Percentiles rank a stretch among this genome's conserved stretches.
Conservation (phyloP, 1,140 invertebrate genomes). For the Lamellibrachia luymesi region DNA sequence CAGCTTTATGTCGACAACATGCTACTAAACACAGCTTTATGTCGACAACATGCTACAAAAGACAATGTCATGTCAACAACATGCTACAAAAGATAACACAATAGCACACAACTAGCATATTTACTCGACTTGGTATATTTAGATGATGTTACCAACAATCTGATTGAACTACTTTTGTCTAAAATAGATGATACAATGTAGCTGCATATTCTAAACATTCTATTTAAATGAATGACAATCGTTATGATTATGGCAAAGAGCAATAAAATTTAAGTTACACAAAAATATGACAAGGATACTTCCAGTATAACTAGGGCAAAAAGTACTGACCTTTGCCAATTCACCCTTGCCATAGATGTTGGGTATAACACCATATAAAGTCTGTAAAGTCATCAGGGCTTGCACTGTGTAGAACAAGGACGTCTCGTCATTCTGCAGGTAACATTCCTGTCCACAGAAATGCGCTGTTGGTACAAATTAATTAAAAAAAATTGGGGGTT, state of each 20-base stretch:
- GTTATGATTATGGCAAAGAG: not conserved
- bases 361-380: slow-evolving; percentile 84
- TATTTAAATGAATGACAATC: not conserved
- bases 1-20: slow-evolving; percentile 84
- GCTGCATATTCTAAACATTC: not conserved
- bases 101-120: not conserved
- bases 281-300: not conserved
- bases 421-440: slow-evolving; percentile 84
- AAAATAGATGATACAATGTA: not conserved
- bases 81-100: slow-evolving; percentile 57
- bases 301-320: slow-evolving; percentile 2
- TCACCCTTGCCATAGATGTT: slow-evolving; percentile 87
- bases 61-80: slow-evolving; percentile 84
- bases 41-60: slow-evolving; percentile 51
- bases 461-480: not conserved
- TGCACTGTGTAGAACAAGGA: slow-evolving; percentile 84
- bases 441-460: slow-evolving; percentile 68
- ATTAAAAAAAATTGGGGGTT: too few relatives aligned
- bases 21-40: slow-evolving; percentile 48
- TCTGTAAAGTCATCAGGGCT: slow-evolving; percentile 81
- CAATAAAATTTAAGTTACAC: not conserved
- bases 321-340: slow-evolving; percentile 66
- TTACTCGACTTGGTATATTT: too few relatives aligned
- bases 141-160: not conserved
- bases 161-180: not conserved